Percentiles rank a stretch among this genome's conserved stretches.
Evolutionary conservation across 2,797 vertebrate species (phyloP).

Genomic region (Platalea minor): DNA sequence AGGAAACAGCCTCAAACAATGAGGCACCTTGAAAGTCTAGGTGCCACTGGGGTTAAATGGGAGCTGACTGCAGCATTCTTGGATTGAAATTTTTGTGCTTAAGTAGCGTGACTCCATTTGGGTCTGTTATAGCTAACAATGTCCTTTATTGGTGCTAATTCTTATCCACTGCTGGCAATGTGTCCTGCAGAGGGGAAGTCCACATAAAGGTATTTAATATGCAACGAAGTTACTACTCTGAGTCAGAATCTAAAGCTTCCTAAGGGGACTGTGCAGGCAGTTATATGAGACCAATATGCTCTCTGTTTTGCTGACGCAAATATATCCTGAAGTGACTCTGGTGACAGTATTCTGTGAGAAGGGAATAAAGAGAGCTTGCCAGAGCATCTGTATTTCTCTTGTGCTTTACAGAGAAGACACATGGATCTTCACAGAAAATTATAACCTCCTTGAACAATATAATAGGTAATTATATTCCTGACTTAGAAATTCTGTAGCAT

Average conservation of each 20-base stretch:
- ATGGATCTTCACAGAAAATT: slow-evolving; percentile 25
- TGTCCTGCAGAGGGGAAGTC: neutral
- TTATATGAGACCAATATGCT: neutral
- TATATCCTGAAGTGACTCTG: slow-evolving; percentile 22
- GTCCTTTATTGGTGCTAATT: neutral
- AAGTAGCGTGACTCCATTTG: neutral
- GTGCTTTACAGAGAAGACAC: slow-evolving; percentile 15
- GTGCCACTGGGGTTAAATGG: neutral
- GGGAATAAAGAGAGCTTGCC: neutral
- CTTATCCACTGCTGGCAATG: neutral
- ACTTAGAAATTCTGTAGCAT: neutral
- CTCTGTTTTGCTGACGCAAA: neutral
- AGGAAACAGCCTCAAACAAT: neutral
- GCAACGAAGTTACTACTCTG: neutral
- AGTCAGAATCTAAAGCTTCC: neutral
- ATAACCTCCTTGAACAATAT: slow-evolving; percentile 4
- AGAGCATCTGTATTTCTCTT: slow-evolving; percentile 45
- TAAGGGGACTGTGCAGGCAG: slow-evolving; percentile 1
- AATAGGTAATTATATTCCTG: slow-evolving; percentile 48
- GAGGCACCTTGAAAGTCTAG: neutral
- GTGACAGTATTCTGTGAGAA: neutral
- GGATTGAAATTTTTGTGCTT: neutral
- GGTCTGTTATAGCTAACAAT: neutral
- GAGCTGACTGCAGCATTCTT: neutral
- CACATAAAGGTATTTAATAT: neutral